Percentiles rank a stretch among this genome's conserved stretches.
phyloP scores from a whole-genome alignment of 1,140 invertebrate species.

The Euborellia annulipes region DNA sequence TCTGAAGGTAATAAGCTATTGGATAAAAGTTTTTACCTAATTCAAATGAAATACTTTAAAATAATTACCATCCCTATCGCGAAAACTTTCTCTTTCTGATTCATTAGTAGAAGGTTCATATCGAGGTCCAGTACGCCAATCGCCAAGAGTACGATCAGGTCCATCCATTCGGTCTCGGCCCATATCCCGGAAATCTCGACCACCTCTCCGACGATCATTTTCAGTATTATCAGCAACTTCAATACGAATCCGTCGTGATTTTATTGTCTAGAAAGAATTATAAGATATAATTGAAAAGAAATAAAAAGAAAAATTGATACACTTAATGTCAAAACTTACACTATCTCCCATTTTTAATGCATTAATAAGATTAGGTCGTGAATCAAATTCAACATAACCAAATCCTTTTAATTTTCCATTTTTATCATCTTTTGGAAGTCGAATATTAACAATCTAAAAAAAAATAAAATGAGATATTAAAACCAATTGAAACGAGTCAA shows the following conservation, averaged over 20 bases:
- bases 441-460: conserved; percentile 50
- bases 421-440: conserved; percentile 56
- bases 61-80: conserved; percentile 19
- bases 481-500: background rate
- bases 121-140: conserved; percentile 49
- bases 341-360: conserved; percentile 65
- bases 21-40: too few relatives aligned
- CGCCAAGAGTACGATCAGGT: conserved; percentile 44
- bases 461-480: conserved; percentile 13
- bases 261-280: conserved; percentile 35
- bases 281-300: conserved; percentile 3
- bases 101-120: conserved; percentile 26
- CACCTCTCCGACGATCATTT: conserved; percentile 29
- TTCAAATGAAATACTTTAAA: too few relatives aligned
- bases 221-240: conserved; percentile 46
- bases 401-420: conserved; percentile 59
- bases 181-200: conserved; percentile 34
- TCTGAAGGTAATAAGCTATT: too few relatives aligned
- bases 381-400: conserved; percentile 86
- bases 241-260: conserved; percentile 48
- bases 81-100: conserved; percentile 21
- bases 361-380: conserved; percentile 65
- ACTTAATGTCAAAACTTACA: conserved; percentile 29
- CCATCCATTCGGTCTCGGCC: conserved; percentile 33
- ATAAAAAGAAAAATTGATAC: too few relatives aligned